phyloP scores from a whole-genome alignment of 2,797 vertebrate genomes.

The Rhynchotus rufescens region DNA sequence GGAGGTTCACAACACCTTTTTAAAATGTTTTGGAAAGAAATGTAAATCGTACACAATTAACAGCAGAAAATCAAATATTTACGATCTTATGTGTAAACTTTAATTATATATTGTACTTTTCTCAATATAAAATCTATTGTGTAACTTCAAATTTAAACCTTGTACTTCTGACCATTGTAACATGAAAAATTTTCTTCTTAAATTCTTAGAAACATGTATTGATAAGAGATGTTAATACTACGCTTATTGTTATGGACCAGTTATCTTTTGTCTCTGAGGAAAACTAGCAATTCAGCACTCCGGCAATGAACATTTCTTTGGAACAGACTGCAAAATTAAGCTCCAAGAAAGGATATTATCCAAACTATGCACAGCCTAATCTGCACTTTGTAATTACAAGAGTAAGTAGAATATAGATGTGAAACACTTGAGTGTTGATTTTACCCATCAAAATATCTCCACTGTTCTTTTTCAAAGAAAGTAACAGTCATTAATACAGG shows the following conservation, averaged over 20 bases:
- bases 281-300: slow-evolving; percentile 37
- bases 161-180: not conserved
- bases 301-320: not conserved
- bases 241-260: not conserved
- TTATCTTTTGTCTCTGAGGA: not conserved
- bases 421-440: not conserved
- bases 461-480: not conserved
- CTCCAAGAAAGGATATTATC: slow-evolving; percentile 23
- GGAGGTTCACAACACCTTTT: not conserved
- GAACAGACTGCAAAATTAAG: slow-evolving; percentile 1
- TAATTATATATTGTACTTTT: not conserved
- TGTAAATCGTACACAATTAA: not conserved
- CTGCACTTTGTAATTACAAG: slow-evolving; percentile 2
- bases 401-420: not conserved
- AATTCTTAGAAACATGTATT: not conserved
- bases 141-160: not conserved
- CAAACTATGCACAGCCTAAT: not conserved
- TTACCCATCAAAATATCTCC: not conserved
- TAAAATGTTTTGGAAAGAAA: not conserved
- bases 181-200: not conserved
- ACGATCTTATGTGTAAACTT: not conserved
- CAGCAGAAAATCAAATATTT: not conserved
- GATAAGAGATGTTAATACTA: not conserved
- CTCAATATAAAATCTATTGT: not conserved
- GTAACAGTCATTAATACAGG: not conserved